These are phyloP conservation scores for Coracias cyanogaster DNA, from an alignment of 2,797 vertebrate genomes.

Conservation along the genomic window DNA sequence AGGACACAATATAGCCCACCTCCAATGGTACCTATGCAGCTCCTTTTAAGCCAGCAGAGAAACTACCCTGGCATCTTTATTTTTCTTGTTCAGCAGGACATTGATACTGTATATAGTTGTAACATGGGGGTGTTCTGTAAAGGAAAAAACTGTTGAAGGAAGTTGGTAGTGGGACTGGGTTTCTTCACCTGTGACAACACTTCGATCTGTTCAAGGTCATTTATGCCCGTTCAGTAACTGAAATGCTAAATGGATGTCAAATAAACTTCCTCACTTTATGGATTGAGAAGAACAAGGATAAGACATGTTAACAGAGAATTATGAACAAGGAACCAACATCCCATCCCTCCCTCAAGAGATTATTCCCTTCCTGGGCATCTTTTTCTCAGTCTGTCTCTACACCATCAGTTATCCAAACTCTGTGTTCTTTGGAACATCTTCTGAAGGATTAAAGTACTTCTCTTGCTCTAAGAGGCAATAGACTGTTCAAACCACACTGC, in stretches of 20 bases:
- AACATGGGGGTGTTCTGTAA: neutral
- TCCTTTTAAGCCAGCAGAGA: neutral
- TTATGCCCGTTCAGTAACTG: neutral
- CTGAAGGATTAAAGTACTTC: neutral
- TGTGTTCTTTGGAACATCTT: neutral
- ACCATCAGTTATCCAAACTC: neutral
- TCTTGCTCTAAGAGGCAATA: neutral
- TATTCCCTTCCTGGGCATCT: neutral
- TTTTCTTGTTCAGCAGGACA: neutral
- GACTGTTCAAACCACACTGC: neutral
- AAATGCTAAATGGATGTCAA: neutral
- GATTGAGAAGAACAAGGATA: neutral
- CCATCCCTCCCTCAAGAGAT: neutral
- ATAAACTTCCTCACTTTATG: neutral
- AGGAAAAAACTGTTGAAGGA: neutral
- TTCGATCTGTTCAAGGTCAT: neutral
- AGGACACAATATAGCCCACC: neutral
- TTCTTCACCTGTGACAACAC: neutral
- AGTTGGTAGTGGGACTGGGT: neutral
- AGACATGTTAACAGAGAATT: accelerated
- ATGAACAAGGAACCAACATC: neutral
- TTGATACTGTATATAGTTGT: neutral
- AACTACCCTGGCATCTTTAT: neutral
- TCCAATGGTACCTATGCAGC: neutral
- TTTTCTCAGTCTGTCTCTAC: neutral